phyloP scores from a whole-genome alignment of 2,797 vertebrate genomes.

The Cirrhinus mrigala region DNA sequence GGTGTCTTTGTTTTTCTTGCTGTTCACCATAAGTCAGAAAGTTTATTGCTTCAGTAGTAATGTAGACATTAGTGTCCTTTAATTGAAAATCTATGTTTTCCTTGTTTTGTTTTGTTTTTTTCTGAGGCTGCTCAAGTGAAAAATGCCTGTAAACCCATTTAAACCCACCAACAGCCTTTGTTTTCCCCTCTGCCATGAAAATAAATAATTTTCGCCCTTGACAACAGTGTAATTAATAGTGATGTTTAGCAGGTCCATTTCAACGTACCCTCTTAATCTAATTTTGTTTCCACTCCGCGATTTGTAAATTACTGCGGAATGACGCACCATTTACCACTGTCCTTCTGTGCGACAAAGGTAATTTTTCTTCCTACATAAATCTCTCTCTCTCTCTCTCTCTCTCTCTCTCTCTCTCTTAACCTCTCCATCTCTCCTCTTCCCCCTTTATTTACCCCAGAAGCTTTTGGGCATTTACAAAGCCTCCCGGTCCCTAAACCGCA shows the following conservation, averaged over 20 bases:
- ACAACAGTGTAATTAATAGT: slow-evolving; percentile 84
- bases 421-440: slow-evolving; percentile 65
- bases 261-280: slow-evolving; percentile 84
- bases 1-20: slow-evolving; percentile 64
- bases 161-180: slow-evolving; percentile 74
- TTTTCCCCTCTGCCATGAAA: slow-evolving; percentile 76
- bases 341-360: slow-evolving; percentile 75
- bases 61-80: slow-evolving; percentile 78
- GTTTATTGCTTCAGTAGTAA: slow-evolving; percentile 74
- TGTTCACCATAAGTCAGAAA: slow-evolving; percentile 72
- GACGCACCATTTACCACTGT: slow-evolving; percentile 83
- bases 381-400: slow-evolving; percentile 49
- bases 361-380: slow-evolving; percentile 81
- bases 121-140: slow-evolving; percentile 68
- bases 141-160: slow-evolving; percentile 74
- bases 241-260: slow-evolving; percentile 85
- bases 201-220: slow-evolving; percentile 80
- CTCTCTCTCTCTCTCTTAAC: slow-evolving; percentile 62
- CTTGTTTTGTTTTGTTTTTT: slow-evolving; percentile 64
- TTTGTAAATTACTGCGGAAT: slow-evolving; percentile 86
- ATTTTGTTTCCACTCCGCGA: slow-evolving; percentile 85
- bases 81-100: slow-evolving; percentile 74
- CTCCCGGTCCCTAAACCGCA: slow-evolving; percentile 62
- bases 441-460: slow-evolving; percentile 61
- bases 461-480: slow-evolving; percentile 59